These are phyloP conservation scores for Drosophila cyrtoloma DNA, from an alignment of 2,888 invertebrate species.

Conservation along the genomic window DNA sequence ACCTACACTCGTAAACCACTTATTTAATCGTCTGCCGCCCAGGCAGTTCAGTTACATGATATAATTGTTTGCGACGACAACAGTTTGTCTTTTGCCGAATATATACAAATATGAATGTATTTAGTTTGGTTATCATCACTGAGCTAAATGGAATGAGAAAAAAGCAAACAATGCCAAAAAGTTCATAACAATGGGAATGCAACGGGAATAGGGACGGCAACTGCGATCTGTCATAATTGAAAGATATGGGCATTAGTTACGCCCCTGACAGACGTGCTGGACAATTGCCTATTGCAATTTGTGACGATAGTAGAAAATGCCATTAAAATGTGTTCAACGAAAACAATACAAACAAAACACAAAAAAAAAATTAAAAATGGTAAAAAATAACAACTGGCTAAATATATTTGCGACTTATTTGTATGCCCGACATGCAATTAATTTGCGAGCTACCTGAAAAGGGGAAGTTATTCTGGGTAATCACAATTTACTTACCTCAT, in stretches of 20 bases:
- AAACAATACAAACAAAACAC: neutral
- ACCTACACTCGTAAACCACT: constrained; percentile 5
- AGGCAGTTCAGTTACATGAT: neutral
- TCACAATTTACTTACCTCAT: constrained; percentile 87
- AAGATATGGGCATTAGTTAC: constrained; percentile 22
- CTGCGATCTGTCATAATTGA: constrained; percentile 10
- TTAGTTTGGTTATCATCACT: constrained; percentile 20
- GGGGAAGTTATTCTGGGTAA: constrained; percentile 52
- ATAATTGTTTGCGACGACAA: constrained; percentile 5
- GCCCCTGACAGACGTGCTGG: constrained; percentile 27
- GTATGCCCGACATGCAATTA: constrained; percentile 18
- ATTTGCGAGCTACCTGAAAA: neutral
- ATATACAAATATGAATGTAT: neutral
- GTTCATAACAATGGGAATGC: constrained; percentile 5
- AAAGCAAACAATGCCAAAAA: constrained; percentile 15
- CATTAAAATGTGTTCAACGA: constrained; percentile 11
- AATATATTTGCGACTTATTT: constrained; percentile 17
- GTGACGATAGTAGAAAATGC: constrained; percentile 22
- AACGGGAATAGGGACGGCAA: neutral
- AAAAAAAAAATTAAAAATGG: neutral
- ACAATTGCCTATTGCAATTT: constrained; percentile 35
- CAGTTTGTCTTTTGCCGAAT: constrained; percentile 3
- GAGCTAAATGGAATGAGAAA: constrained; percentile 19
- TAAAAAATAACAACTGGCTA: constrained; percentile 26
- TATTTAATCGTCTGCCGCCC: constrained; percentile 30